These are phyloP conservation scores for Listrodromus nycthemerus DNA, from an alignment of 2,888 invertebrate species.

Conservation along the genomic window DNA sequence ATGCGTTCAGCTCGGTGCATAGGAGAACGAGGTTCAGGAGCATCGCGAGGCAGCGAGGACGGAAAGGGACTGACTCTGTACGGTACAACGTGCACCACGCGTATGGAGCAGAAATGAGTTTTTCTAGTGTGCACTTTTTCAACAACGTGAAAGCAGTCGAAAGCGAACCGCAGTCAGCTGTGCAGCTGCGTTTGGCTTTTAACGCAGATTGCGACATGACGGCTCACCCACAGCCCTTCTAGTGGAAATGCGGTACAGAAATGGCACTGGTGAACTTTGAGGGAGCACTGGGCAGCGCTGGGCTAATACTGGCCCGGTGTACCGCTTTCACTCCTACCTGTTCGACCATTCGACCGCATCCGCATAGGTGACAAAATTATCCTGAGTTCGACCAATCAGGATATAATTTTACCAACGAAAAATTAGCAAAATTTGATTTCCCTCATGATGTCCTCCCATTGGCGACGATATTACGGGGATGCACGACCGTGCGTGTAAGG, in stretches of 20 bases:
- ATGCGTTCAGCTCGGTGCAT: slow-evolving; percentile 70
- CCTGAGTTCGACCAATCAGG: too few relatives aligned
- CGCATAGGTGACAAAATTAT: too few relatives aligned
- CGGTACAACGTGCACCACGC: background rate
- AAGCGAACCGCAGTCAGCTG: slow-evolving; percentile 67
- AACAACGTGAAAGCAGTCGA: slow-evolving; percentile 73
- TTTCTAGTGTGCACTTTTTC: slow-evolving; percentile 65
- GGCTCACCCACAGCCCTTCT: slow-evolving; percentile 23
- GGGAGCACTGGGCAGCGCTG: too few relatives aligned
- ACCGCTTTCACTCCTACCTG: too few relatives aligned
- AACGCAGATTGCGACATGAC: slow-evolving; percentile 68
- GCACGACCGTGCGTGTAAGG: background rate
- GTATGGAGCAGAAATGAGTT: background rate
- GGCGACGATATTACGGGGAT: too few relatives aligned
- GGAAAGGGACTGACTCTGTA: background rate
- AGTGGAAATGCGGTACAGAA: too few relatives aligned
- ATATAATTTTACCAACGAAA: too few relatives aligned
- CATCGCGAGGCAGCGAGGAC: background rate
- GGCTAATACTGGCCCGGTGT: too few relatives aligned
- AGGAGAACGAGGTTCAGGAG: slow-evolving; percentile 54
- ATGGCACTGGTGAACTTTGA: too few relatives aligned
- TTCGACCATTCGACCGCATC: too few relatives aligned
- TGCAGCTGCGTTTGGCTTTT: slow-evolving; percentile 69
- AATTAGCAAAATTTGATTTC: too few relatives aligned
- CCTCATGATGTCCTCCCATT: too few relatives aligned